A percentile compares a stretch with the other conserved stretches of the same genome.
Conservation (phyloP, 2,113 vertebrate genomes). For the Hydropotes inermis region DNA sequence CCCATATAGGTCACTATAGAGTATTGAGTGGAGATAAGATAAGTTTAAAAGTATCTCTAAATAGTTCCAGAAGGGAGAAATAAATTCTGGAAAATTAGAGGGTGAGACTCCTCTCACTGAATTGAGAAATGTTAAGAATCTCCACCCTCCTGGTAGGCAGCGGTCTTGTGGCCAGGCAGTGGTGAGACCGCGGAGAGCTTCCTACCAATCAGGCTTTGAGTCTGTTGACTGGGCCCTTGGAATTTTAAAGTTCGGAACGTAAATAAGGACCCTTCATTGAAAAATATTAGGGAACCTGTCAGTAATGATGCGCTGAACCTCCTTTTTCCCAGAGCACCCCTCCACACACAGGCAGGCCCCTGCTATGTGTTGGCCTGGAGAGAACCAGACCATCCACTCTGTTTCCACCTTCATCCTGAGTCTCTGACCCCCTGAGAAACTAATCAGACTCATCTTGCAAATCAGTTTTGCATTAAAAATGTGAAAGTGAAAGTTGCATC, state of each 20-base stretch:
- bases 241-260: neutral
- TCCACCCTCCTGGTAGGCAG: accelerated
- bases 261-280: neutral
- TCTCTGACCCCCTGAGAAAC: neutral
- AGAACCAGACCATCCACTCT: accelerated
- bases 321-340: neutral
- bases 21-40: neutral
- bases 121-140: neutral
- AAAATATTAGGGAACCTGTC: neutral
- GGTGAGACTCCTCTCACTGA: neutral
- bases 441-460: neutral
- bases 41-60: neutral
- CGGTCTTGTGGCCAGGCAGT: accelerated
- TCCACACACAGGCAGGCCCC: accelerated
- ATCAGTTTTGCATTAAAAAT: neutral
- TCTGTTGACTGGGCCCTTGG: neutral
- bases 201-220: neutral
- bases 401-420: neutral
- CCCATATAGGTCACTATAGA: neutral
- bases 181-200: neutral
- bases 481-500: neutral
- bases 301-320: neutral
- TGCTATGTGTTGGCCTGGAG: accelerated
- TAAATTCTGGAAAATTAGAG: neutral
- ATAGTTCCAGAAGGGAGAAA: neutral